Evolutionary conservation across 1,140 invertebrate species (phyloP).

Genomic region (Lamellibrachia luymesi): DNA sequence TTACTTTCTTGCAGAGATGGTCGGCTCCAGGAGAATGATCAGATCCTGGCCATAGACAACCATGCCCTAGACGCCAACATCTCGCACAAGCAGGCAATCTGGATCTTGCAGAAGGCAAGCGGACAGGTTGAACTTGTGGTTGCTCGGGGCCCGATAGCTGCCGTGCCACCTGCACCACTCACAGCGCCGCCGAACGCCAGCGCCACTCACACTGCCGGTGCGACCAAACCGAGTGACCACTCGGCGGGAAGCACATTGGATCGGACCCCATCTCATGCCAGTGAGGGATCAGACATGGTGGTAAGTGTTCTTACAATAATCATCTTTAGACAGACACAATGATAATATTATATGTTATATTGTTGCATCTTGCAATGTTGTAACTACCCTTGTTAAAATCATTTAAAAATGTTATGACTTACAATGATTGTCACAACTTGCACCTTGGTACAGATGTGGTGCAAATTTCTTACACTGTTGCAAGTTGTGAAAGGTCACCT

Average conservation of each 20-base stretch:
- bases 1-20: constrained; percentile 67
- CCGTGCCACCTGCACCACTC: constrained; percentile 8
- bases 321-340: no score
- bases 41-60: constrained; percentile 85
- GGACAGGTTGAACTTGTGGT: constrained; percentile 75
- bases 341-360: no score
- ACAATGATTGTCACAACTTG: no score
- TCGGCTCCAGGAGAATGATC: constrained; percentile 76
- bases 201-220: constrained; percentile 3
- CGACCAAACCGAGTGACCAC: constrained; percentile 6
- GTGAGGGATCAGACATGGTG: constrained; percentile 75
- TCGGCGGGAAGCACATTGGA: constrained; percentile 45
- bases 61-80: constrained; percentile 76
- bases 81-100: constrained; percentile 83
- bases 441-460: no score
- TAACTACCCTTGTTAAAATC: no score
- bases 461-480: no score
- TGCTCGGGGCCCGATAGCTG: constrained; percentile 60
- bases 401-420: no score
- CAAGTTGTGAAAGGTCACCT: no score
- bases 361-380: no score
- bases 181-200: constrained; percentile 36
- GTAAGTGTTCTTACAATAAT: constrained; percentile 42
- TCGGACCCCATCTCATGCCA: constrained; percentile 68
- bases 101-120: constrained; percentile 75